Base-by-base conservation (phyloP, 2,113 vertebrate species). In the Vimba vimba region DNA sequence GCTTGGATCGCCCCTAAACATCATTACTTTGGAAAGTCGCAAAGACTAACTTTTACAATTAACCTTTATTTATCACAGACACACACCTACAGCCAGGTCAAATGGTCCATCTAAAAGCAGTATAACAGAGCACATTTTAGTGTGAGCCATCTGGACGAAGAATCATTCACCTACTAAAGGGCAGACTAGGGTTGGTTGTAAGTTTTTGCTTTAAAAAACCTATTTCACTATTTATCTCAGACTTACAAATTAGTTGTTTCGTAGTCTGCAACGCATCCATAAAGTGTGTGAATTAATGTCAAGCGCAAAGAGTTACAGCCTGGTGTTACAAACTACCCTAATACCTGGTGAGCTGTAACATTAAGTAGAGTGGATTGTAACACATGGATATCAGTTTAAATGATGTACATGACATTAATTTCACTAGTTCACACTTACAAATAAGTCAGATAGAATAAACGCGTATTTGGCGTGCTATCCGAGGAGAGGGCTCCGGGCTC, bases 1-100 rank as follows among this genome's bases (percentile, higher is more conserved):
- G 85, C 87, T 86, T 85, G 87, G 90, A 92, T 84, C 83, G 88
- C 82, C 89, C 88, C 90, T 90, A 87, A 85, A 87, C 83, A 87
- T 91, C 87, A 93, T 92, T 92, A 91, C 87, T 90, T 82, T 88
- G 73, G 82, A 88, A 91, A 93, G 92, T 87, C 87, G 91, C 89
- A 85, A 77, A 90, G 92, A 94, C 94, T 92, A 92, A 92, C 89
- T 91, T 91, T 89, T 85, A 91, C 89, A 93, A 93, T 94, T 94
- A 94, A 94, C 92, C 92, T 94, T 93, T 91, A 92, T 92, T 93
- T 90, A 88, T 87, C 90, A 90, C 62, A 43, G 90, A 93, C 90
- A 92, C 87, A 84, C 89, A 93, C 89, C 89, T 92, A 89, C 92
- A 92, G 91, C 92, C 93, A 90, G 92, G 91, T 93, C 91, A 92